Percentiles rank a stretch among this genome's conserved stretches.
Conservation (phyloP, 2,797 vertebrate species). For the Protosalanx chinensis region DNA sequence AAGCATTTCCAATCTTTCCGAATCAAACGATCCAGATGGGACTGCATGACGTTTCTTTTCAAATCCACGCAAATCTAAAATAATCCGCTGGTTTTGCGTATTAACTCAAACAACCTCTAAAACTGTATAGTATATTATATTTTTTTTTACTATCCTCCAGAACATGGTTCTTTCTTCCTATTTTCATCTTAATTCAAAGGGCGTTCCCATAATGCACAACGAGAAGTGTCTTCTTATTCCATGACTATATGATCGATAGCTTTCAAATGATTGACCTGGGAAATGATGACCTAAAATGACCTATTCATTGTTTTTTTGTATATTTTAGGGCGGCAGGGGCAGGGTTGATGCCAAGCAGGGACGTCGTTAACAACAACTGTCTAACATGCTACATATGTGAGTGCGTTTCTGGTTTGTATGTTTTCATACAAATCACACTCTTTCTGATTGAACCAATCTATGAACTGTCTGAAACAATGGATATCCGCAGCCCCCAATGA, state of each 20-base stretch:
- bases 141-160: not conserved
- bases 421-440: too few relatives aligned
- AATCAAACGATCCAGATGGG: too few relatives aligned
- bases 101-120: not conserved
- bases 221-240: not conserved
- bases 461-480: too few relatives aligned
- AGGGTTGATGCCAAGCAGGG: slow-evolving; percentile 51
- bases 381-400: too few relatives aligned
- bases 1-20: too few relatives aligned
- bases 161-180: not conserved
- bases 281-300: not conserved
- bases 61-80: not conserved
- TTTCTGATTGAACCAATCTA: too few relatives aligned
- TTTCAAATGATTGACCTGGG: not conserved
- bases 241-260: not conserved
- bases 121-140: not conserved
- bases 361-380: too few relatives aligned
- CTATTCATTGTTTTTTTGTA: not conserved
- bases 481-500: too few relatives aligned
- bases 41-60: not conserved
- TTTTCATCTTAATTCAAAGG: not conserved
- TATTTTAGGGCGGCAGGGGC: slow-evolving; percentile 32
- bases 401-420: too few relatives aligned
- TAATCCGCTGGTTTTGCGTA: not conserved
- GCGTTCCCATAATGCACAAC: not conserved